Evolutionary conservation across 2,797 vertebrate genomes (phyloP).

Genomic region (Platalea minor): DNA sequence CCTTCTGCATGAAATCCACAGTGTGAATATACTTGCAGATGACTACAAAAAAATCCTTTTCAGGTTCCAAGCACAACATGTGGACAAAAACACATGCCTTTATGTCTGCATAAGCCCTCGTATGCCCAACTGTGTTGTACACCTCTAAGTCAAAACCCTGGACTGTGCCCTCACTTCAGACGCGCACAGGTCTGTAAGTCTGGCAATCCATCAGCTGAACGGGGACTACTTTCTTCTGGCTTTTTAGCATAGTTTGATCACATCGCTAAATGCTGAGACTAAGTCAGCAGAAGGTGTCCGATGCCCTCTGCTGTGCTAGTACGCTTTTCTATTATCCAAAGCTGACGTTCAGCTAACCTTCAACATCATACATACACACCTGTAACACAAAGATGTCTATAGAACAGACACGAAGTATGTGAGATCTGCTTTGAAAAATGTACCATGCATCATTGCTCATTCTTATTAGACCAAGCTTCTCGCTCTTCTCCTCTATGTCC

Average conservation of each 20-base stretch:
- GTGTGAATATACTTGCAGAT: background rate
- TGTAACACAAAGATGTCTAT: background rate
- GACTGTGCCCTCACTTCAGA: rapidly evolving
- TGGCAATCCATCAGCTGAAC: background rate
- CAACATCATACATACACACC: background rate
- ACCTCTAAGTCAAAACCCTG: background rate
- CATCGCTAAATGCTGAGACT: background rate
- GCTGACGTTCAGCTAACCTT: background rate
- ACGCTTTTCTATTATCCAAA: background rate
- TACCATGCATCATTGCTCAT: background rate
- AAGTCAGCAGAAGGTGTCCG: background rate
- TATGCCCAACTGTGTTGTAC: background rate
- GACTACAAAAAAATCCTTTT: background rate
- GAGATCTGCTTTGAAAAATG: background rate
- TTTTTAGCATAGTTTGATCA: background rate
- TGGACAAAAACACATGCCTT: rapidly evolving
- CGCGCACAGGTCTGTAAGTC: background rate
- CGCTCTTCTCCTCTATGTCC: background rate
- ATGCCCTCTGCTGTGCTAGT: background rate
- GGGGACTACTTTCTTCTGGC: background rate
- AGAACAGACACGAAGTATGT: background rate
- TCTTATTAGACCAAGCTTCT: background rate
- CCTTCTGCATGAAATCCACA: background rate
- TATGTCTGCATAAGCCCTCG: rapidly evolving
- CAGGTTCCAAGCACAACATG: background rate